Evolutionary conservation across 2,797 vertebrate species (phyloP).

Genomic region (Fratercula arctica): DNA sequence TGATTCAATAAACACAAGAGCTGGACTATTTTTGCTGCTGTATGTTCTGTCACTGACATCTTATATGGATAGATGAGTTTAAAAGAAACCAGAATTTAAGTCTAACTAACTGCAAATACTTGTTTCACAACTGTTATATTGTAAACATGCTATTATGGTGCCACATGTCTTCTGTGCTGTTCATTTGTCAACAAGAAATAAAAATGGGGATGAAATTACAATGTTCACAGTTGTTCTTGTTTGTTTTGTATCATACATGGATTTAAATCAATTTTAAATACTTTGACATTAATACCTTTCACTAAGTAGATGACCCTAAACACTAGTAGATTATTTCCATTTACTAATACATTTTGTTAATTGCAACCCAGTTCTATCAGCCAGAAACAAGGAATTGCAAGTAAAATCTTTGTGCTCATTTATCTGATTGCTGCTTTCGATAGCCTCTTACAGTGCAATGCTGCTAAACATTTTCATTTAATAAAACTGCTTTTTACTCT

Average conservation of each 20-base stretch:
- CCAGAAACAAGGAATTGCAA: neutral
- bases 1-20: conserved; percentile 73
- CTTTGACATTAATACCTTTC: neutral
- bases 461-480: conserved; percentile 41
- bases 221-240: neutral
- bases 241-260: neutral
- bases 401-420: neutral
- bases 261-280: neutral
- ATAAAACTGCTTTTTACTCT: conserved; percentile 42
- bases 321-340: neutral
- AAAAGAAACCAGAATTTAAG: conserved; percentile 19
- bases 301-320: conserved; percentile 25
- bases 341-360: conserved; percentile 45
- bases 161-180: conserved; percentile 17
- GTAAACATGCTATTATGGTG: neutral
- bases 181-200: conserved; percentile 31
- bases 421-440: conserved; percentile 1
- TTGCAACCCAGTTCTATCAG: neutral
- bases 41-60: conserved; percentile 50
- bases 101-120: conserved; percentile 32
- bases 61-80: conserved; percentile 1
- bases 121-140: neutral
- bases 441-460: neutral
- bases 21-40: conserved; percentile 70
- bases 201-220: conserved; percentile 20